Base-by-base conservation (phyloP, 2,888 invertebrate species). In the Drosophila macrospina region DNA sequence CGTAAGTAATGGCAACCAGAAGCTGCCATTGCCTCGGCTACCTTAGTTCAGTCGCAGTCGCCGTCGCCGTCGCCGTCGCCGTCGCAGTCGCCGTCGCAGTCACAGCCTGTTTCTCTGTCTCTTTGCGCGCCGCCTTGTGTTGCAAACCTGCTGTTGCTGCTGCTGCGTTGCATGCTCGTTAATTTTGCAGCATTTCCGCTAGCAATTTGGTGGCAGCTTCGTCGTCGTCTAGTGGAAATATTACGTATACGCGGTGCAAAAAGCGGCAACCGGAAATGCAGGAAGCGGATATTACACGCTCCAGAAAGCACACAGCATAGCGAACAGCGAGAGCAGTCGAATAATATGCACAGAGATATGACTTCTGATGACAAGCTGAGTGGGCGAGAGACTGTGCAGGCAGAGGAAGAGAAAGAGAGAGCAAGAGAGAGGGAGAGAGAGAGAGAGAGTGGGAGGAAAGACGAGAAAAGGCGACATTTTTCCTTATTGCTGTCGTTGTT, bases 201-300 rank as follows among this genome's bases (percentile, higher is more conserved):
- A 75, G 86, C 81, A 88, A 86, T 88, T 85, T 85, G 87, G 73
- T 70, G 88, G 71, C 78, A 75, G 70, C 66, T 71, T 65, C 71
- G 41, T 30, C 57, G 65, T 48, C 57, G 66, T 78, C 74, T 86
- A 50, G 37, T 69, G 70, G 51, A 74, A 72, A 74, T 80, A 78
- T 78, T 80, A 72, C 63, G 80, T 78, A 79, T 75, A 74, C 63
- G 74, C 61, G 51, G 67, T 55, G 73, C 52, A 71, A 72, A 79
- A 69, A 77, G 69, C 74, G 74, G 59, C 74, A 89, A 82, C 88
- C 89, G 89, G 88, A 86, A 89, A 86, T 89, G 88, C 86, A 82
- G 86, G 86, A 86, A 86, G 82, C 83, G 88, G 83, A 89, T 89
- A 86, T 86, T 86, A 86, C 89, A 86, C 89, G 86, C 86, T 86